These are phyloP conservation scores for Spicauda simplicius DNA, from an alignment of 2,888 invertebrate species.

Conservation along the genomic window DNA sequence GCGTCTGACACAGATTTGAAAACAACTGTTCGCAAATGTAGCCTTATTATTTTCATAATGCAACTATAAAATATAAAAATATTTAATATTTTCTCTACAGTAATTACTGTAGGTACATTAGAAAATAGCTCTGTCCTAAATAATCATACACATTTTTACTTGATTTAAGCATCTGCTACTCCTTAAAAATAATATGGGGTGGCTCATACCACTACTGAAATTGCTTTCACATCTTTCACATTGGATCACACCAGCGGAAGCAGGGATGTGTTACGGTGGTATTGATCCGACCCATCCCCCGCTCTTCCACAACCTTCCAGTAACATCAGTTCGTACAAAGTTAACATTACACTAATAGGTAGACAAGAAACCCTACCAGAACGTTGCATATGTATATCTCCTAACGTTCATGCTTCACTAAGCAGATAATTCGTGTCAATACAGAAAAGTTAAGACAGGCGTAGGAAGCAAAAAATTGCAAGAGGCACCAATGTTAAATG, in stretches of 20 bases:
- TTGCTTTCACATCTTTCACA: neutral
- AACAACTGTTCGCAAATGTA: no score
- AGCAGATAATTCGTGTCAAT: constrained; percentile 18
- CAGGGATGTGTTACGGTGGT: constrained; percentile 26
- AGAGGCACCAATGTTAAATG: constrained; percentile 53
- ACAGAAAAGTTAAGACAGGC: constrained; percentile 18
- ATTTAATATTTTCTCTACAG: no score
- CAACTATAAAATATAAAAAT: no score
- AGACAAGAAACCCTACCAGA: neutral
- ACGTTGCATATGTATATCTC: neutral
- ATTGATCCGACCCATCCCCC: constrained; percentile 27
- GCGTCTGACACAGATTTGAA: no score
- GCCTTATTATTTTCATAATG: no score
- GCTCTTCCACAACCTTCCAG: constrained; percentile 16
- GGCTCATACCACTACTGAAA: neutral
- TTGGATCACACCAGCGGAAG: constrained; percentile 11
- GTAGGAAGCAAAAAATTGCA: constrained; percentile 2
- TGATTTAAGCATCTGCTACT: constrained; percentile 3
- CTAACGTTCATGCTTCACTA: constrained; percentile 11
- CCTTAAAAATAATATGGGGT: neutral
- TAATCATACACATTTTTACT: no score
- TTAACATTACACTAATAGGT: constrained; percentile 4
- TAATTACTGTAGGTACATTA: no score
- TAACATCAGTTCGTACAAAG: constrained; percentile 5
- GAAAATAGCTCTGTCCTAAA: no score